Base-by-base conservation (phyloP, 92 coral and sea anemone genomes). In the Zoanthus gigantus region DNA sequence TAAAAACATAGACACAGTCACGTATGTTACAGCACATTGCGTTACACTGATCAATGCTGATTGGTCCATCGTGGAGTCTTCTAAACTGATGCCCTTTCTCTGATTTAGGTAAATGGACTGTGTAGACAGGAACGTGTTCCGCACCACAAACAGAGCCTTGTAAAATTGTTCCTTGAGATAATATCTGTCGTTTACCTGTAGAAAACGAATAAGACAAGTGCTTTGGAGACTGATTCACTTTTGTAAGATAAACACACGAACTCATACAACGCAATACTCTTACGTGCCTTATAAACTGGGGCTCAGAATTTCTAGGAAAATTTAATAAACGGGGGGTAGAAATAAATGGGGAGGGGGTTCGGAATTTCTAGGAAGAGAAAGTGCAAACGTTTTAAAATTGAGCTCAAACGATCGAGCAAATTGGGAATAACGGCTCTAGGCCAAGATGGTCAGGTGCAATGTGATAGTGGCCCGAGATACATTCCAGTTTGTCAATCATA, bases 41-140 rank as follows among this genome's bases (percentile, higher is more conserved):
- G 13, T 65, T 66, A 29, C 85, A 81, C 29, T 81, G 85, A 23
- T 81, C 85, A 45, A 53, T 46, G 71, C 47, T 81, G 58, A 81
- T 66, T 7, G 85, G 85, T 68, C 85, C 85, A 11, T 81, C 47
- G 13, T 81, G 61, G 61, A 81, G 85, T 48, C 47, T 65, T 68
- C 23, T 65, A 45, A 81, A 81, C 9, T 66, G 75, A 30, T 66
- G 37, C 5, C 12, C 47, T 44, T 16, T 18, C 18, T 66, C 47
- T 11, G 47, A 10, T 4, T 47, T 42, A 42, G 74, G 44, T 4
- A 81, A 66, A 53, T 63, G 46, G 9, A 81, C 46, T 16, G 85
- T 66, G 75, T 81, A 81, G 45, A 71, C 23, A 23, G 85, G 75
- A 12, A 81, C 63, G 13, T 14, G 60, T 28, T 17, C 15, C 4